phyloP scores from a whole-genome alignment of 2,888 invertebrate genomes.

The Apodemia zela region DNA sequence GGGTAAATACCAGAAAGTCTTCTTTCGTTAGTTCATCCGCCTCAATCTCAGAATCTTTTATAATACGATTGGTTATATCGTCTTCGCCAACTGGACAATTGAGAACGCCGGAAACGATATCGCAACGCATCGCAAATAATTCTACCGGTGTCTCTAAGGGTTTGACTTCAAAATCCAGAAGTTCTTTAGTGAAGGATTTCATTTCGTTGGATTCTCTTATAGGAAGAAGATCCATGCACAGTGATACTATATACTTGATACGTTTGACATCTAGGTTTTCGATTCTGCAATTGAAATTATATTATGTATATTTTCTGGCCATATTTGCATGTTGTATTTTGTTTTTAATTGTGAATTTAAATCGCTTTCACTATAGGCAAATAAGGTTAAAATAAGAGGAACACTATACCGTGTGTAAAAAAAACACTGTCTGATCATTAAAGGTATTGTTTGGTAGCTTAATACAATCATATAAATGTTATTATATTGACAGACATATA shows the following conservation, averaged over 20 bases:
- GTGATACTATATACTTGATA: constrained; percentile 45
- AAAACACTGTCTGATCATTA: too few species aligned
- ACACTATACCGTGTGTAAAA: too few species aligned
- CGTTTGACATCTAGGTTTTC: constrained; percentile 35
- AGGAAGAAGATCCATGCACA: constrained; percentile 37
- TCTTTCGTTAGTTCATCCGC: constrained; percentile 35
- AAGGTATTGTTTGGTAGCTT: too few species aligned
- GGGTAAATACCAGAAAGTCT: constrained; percentile 37
- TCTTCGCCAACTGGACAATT: constrained; percentile 48
- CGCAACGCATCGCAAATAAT: constrained; percentile 41
- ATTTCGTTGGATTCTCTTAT: constrained; percentile 29
- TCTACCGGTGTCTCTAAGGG: constrained; percentile 26
- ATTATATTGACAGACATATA: too few species aligned
- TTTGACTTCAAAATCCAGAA: constrained; percentile 27
- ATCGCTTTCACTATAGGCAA: too few species aligned
- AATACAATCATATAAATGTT: too few species aligned
- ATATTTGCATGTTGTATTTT: too few species aligned
- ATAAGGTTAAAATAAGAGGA: too few species aligned
- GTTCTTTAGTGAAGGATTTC: constrained; percentile 29
- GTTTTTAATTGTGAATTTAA: too few species aligned
- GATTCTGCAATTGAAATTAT: constrained; percentile 36
- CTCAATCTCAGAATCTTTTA: constrained; percentile 29
- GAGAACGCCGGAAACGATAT: constrained; percentile 42
- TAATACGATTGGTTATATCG: constrained; percentile 34
- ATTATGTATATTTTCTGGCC: neutral